These are phyloP conservation scores for Abrostola tripartita DNA, from an alignment of 2,888 invertebrate genomes.

Conservation along the genomic window DNA sequence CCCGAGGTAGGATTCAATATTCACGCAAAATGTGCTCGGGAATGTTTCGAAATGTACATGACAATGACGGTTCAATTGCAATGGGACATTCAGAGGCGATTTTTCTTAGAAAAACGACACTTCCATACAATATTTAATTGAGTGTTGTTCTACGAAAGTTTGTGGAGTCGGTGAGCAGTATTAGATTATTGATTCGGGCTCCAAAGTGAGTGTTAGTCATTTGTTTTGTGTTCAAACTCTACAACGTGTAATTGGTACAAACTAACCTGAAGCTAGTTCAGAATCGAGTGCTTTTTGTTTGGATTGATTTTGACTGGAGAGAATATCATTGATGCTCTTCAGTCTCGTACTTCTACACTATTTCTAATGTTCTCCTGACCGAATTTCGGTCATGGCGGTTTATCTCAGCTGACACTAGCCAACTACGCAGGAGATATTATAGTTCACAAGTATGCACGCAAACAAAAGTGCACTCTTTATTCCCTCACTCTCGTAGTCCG, in stretches of 20 bases:
- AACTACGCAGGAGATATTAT: no score
- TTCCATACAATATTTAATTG: conserved; percentile 37
- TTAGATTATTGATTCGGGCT: conserved; percentile 36
- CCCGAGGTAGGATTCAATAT: conserved; percentile 49
- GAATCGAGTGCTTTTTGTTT: background rate
- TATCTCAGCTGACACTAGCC: no score
- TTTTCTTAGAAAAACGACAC: conserved; percentile 47
- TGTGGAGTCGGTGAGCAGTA: background rate
- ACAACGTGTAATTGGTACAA: background rate
- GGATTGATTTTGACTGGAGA: no score
- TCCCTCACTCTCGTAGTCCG: no score
- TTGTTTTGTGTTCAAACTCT: background rate
- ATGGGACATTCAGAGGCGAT: conserved; percentile 38
- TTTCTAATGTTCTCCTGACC: no score
- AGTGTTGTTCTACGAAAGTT: conserved; percentile 17
- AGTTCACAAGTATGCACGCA: no score
- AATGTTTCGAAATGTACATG: conserved; percentile 51
- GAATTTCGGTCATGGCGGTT: no score
- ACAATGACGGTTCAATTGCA: conserved; percentile 47
- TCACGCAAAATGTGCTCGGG: conserved; percentile 45
- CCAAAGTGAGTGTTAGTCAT: conserved; percentile 1
- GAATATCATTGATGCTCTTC: no score
- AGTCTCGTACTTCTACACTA: no score
- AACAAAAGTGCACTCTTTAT: no score
- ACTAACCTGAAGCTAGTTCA: background rate